A percentile compares a stretch with the other conserved stretches of the same genome.
Evolutionary conservation across 2,113 vertebrate genomes (phyloP).

Genomic region (Xiphias gladius): DNA sequence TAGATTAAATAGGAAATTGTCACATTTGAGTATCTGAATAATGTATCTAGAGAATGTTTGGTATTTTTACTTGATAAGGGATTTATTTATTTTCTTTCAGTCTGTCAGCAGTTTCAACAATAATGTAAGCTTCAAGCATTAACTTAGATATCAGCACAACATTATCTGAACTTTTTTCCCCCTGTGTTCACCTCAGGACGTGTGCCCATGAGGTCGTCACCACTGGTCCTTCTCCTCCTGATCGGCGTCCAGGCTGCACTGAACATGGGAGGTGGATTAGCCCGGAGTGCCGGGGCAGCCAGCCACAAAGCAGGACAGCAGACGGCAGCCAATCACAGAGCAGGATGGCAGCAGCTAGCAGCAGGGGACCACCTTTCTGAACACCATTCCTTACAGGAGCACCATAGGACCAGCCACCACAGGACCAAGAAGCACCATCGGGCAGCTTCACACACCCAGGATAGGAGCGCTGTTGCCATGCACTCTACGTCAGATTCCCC

Average conservation of each 20-base stretch:
- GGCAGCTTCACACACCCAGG: constrained; percentile 61
- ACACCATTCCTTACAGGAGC: constrained; percentile 58
- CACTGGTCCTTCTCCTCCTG: constrained; percentile 96
- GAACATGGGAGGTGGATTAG: constrained; percentile 90
- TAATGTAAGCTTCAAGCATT: background rate
- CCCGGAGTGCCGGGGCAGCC: constrained; percentile 81
- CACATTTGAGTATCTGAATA: too few relatives aligned
- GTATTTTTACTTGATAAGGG: too few relatives aligned
- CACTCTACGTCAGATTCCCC: constrained; percentile 25
- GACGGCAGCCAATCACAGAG: constrained; percentile 77
- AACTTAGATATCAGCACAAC: background rate
- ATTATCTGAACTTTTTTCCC: background rate
- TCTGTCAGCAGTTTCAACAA: background rate
- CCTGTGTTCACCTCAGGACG: constrained; percentile 71
- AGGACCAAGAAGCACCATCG: constrained; percentile 76
- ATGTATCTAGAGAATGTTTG: too few relatives aligned
- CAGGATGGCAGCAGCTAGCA: constrained; percentile 77
- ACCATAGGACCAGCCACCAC: constrained; percentile 77
- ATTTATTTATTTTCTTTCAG: background rate
- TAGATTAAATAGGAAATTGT: too few relatives aligned
- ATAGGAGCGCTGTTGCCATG: constrained; percentile 57
- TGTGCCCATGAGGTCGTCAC: constrained; percentile 97
- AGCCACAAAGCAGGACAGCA: constrained; percentile 81
- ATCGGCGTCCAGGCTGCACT: constrained; percentile 95
- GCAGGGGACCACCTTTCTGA: constrained; percentile 68